Evolutionary conservation across 92 coral and sea anemone species (phyloP).

Genomic region (Blastomussa wellsi): DNA sequence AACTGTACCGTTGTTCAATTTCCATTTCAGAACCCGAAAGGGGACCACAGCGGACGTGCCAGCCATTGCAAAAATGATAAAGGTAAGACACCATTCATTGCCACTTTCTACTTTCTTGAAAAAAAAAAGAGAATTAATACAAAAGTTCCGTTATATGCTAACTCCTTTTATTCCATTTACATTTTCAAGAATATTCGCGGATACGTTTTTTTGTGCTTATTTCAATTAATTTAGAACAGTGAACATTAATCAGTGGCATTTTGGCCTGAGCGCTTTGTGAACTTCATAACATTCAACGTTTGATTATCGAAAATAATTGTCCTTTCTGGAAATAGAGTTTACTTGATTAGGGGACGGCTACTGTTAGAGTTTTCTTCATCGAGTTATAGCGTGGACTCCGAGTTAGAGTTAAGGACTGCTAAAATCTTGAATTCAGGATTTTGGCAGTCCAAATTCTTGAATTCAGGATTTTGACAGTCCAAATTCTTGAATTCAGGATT

Average conservation of each 20-base stretch:
- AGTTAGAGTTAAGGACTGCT: too few species aligned
- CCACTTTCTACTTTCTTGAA: neutral
- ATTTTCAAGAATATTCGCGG: neutral
- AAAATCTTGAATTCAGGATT: too few species aligned
- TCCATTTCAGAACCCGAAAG: conserved; percentile 43
- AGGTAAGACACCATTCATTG: conserved; percentile 38
- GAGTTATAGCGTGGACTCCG: too few species aligned
- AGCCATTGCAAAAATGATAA: conserved; percentile 72
- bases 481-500: too few species aligned
- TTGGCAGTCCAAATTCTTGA: too few species aligned
- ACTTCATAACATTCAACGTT: neutral
- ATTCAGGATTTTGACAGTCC: too few species aligned
- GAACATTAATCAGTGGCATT: neutral
- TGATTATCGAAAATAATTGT: neutral
- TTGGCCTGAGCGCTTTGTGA: neutral
- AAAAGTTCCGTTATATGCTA: neutral
- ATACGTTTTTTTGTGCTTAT: neutral
- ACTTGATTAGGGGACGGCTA: too few species aligned
- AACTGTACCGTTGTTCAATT: neutral
- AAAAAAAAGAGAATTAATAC: neutral
- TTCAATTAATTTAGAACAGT: neutral
- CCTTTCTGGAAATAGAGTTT: neutral
- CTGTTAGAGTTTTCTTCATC: too few species aligned
- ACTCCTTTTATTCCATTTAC: neutral
- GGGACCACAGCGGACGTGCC: conserved; percentile 65